A percentile compares a stretch with the other conserved stretches of the same genome.
phyloP scores from a whole-genome alignment of 2,888 invertebrate species.

The Phragmatobia fuliginosa region DNA sequence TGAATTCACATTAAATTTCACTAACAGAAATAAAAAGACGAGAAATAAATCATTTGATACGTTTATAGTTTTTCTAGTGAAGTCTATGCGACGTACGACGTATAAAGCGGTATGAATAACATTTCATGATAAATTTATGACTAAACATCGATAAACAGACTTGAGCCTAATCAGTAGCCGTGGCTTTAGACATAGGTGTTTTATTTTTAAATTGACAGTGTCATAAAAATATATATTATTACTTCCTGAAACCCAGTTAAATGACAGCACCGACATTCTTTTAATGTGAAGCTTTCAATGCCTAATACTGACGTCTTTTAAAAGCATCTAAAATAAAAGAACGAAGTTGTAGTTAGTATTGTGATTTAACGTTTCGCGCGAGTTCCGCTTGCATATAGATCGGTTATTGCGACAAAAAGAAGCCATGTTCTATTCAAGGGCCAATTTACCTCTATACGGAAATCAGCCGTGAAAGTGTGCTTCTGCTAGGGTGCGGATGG shows the following conservation, averaged over 20 bases:
- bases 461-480: too few relatives aligned
- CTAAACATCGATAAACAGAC: conserved; percentile 56
- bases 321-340: too few relatives aligned
- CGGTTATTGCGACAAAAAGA: too few relatives aligned
- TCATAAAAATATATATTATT: neutral
- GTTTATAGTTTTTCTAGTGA: conserved; percentile 47
- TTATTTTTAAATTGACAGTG: neutral
- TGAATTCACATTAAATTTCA: conserved; percentile 38
- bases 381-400: too few relatives aligned
- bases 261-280: too few relatives aligned
- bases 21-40: conserved; percentile 53
- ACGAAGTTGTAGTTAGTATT: too few relatives aligned
- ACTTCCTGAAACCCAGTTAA: neutral
- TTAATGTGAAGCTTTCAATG: too few relatives aligned
- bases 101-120: conserved; percentile 61
- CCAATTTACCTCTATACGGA: too few relatives aligned
- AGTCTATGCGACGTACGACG: conserved; percentile 15
- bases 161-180: conserved; percentile 33
- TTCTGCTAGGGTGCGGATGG: too few relatives aligned
- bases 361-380: too few relatives aligned
- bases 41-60: conserved; percentile 36
- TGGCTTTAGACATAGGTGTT: neutral
- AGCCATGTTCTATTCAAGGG: too few relatives aligned
- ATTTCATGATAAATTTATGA: conserved; percentile 61
- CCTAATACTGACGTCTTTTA: too few relatives aligned